These are phyloP conservation scores for Plebejus argus DNA, from an alignment of 2,888 invertebrate genomes.

Conservation along the genomic window DNA sequence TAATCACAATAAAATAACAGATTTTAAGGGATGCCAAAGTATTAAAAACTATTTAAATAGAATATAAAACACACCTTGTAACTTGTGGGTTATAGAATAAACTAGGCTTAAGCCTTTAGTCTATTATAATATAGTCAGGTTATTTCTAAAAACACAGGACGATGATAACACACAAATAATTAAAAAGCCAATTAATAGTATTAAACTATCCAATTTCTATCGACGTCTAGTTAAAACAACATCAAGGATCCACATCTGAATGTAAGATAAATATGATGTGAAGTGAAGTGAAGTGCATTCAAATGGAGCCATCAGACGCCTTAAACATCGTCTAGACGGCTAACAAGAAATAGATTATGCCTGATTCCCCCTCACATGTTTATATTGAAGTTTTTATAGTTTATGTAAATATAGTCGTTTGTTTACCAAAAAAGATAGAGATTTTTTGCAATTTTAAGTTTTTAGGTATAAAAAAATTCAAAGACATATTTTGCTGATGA, in stretches of 20 bases:
- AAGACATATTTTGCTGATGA: no score
- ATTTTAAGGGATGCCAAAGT: no score
- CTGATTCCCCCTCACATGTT: background rate
- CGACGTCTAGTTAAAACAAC: background rate
- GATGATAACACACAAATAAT: no score
- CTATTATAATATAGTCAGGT: no score
- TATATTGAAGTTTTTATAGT: conserved; percentile 3
- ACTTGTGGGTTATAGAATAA: no score
- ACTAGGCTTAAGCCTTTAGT: no score
- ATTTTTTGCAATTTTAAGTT: background rate
- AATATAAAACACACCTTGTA: no score
- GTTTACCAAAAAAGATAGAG: background rate
- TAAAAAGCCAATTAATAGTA: background rate
- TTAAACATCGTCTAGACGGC: conserved; percentile 25
- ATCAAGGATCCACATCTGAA: conserved; percentile 2
- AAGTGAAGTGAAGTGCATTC: conserved; percentile 16
- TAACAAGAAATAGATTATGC: background rate
- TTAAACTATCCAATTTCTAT: background rate
- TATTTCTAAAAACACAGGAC: no score
- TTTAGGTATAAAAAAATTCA: background rate
- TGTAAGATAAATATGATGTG: conserved; percentile 2
- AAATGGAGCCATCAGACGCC: conserved; percentile 25
- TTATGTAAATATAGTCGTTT: background rate
- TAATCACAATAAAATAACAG: no score
- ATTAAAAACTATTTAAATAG: no score